Percentiles rank a stretch among this genome's conserved stretches.
Conservation (phyloP, 2,888 invertebrate species). For the Epinotia brunnichana region DNA sequence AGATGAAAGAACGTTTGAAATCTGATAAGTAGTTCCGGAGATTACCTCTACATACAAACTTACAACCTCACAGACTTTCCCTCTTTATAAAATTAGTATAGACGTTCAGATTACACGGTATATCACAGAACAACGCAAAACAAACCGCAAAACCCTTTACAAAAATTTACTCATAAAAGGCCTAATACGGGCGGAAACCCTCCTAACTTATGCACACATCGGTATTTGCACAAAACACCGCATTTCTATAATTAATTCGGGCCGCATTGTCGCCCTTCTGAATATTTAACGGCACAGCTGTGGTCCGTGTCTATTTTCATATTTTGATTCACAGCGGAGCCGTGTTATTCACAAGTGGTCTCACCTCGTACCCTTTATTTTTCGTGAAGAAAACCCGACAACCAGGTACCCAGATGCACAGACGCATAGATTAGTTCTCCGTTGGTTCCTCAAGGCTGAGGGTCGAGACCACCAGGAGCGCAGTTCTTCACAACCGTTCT, state of each 20-base stretch:
- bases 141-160: not conserved
- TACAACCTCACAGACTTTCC: too few relatives aligned
- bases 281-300: constrained; percentile 26
- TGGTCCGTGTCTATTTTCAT: constrained; percentile 20
- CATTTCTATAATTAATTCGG: constrained; percentile 34
- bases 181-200: constrained; percentile 12
- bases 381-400: too few relatives aligned
- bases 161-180: constrained; percentile 15
- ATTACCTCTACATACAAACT: too few relatives aligned
- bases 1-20: too few relatives aligned
- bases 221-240: constrained; percentile 23
- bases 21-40: too few relatives aligned
- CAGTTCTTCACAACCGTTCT: too few relatives aligned
- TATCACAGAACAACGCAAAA: not conserved
- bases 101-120: too few relatives aligned
- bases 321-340: constrained; percentile 25
- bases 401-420: too few relatives aligned
- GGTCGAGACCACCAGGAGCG: too few relatives aligned
- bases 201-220: constrained; percentile 34
- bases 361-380: not conserved
- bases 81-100: too few relatives aligned
- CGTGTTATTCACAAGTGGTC: not conserved
- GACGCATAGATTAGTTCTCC: too few relatives aligned
- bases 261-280: constrained; percentile 23
- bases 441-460: too few relatives aligned